phyloP scores from a whole-genome alignment of 2,113 vertebrate genomes.

The Astatotilapia flaviijosephi region DNA sequence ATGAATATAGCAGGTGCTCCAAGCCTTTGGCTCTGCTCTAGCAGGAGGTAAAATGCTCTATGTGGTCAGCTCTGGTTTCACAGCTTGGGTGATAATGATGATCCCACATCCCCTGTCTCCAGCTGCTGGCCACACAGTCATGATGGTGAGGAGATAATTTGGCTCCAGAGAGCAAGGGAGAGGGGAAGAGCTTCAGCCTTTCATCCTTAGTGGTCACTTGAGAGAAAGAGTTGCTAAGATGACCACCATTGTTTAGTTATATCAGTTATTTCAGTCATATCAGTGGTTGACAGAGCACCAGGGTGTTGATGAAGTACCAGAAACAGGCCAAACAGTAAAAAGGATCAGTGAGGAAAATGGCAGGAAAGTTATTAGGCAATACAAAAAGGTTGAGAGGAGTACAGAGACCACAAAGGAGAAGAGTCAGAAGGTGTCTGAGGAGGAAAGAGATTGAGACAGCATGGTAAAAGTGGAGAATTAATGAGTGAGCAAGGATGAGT shows the following conservation, averaged over 20 bases:
- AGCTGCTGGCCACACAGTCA: slow-evolving; percentile 1
- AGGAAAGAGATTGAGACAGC: not conserved
- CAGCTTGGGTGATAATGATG: slow-evolving; percentile 28
- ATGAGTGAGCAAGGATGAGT: not conserved
- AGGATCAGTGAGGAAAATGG: not conserved
- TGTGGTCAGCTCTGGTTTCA: not conserved
- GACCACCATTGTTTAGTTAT: not conserved
- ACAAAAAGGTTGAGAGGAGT: not conserved
- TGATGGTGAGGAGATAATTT: slow-evolving; percentile 28
- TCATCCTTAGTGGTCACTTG: slow-evolving; percentile 4
- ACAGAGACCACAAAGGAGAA: not conserved
- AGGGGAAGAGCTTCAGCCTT: not conserved
- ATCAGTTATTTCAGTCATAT: not conserved
- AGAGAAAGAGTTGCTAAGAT: slow-evolving; percentile 1
- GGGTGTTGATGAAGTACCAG: not conserved
- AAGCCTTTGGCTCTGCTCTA: not conserved
- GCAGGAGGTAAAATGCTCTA: not conserved
- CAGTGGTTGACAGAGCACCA: not conserved
- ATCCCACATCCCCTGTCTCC: not conserved
- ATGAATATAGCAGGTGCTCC: not conserved
- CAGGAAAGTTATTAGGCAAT: not conserved
- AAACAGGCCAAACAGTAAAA: not conserved
- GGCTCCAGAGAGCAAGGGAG: slow-evolving; percentile 16
- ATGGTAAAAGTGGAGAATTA: slow-evolving; percentile 26
- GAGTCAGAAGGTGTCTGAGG: not conserved